Evolutionary conservation across 2,888 invertebrate species (phyloP), one percentile per base, ranked within the genome.

Genomic region (Melipona bicolor): DNA sequence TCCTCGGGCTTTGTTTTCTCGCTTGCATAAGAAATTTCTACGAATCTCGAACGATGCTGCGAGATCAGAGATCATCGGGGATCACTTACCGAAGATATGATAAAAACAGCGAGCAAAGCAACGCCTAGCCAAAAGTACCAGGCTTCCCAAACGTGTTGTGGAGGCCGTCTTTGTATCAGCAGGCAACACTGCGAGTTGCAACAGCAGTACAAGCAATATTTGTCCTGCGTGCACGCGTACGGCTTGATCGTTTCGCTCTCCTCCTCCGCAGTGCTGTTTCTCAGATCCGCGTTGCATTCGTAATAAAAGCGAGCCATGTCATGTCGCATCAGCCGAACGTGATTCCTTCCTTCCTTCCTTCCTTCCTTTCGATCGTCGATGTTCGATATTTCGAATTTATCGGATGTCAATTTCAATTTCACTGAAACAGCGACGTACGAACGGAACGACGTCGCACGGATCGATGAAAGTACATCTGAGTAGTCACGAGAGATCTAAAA

Each of bases 61-160:
- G 21, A 36, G 61, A 61, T 62, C 27, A 43, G 21, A n/a, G 69
- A 54, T 49, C 27, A 4, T 52, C 19, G n/a, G 11, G 21, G 59
- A 52, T 64, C 76, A 69, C 92, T 92, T 73, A 94, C 94, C 86
- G 92, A 93, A 52, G 91, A 92, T 32, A 93, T 84, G 62, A 93
- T 81, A 84, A 93, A 92, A 81, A 93, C 88, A 85, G 90, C 79
- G 52, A 93, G 89, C 43, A 93, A 90, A 21, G 91, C 93, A 83
- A 93, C 79, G 61, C 93, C 93, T 17, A 94, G 88, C 94, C 93
- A 93, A 77, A 93, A 93, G 87, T 94, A 94, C 93, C 94, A 94
- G 56, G 92, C 91, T 83, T 94, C 93, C 93, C 93, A 94, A 75
- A 93, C 90, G 77, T 93, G 93, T 75, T 92, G 92, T 27, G 92